A percentile compares a stretch with the other conserved stretches of the same genome.
Evolutionary conservation across 2,113 vertebrate species (phyloP).

Genomic region (Phycodurus eques): DNA sequence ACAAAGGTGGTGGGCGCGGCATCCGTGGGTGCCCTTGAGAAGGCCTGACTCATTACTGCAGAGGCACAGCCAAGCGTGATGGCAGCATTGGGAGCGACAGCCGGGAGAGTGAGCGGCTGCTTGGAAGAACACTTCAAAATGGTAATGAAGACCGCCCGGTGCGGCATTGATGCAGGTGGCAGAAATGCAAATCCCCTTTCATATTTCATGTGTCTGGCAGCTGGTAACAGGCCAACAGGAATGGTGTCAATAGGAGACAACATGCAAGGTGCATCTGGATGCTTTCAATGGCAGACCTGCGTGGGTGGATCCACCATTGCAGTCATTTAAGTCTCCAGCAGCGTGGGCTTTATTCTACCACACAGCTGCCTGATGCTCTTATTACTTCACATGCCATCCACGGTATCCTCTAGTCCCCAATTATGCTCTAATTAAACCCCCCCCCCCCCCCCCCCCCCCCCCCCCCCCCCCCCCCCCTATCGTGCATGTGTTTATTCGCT

Average conservation of each 20-base stretch:
- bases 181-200: slow-evolving; percentile 19
- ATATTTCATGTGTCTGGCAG: slow-evolving; percentile 14
- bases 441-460: slow-evolving; percentile 13
- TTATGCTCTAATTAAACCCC: slow-evolving; percentile 23
- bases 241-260: slow-evolving; percentile 2
- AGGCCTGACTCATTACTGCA: slow-evolving; percentile 72
- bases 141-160: slow-evolving; percentile 22
- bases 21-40: slow-evolving; percentile 72
- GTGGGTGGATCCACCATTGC: slow-evolving; percentile 27
- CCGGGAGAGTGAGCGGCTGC: slow-evolving; percentile 44
- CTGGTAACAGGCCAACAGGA: slow-evolving; percentile 12
- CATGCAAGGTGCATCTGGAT: slow-evolving; percentile 24
- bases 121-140: slow-evolving; percentile 43
- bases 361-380: slow-evolving; percentile 23
- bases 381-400: slow-evolving; percentile 5
- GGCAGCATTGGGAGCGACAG: slow-evolving; percentile 30
- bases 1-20: slow-evolving; percentile 57
- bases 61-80: slow-evolving; percentile 54
- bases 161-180: slow-evolving; percentile 8
- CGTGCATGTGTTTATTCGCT: slow-evolving; percentile 26
- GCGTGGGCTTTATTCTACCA: slow-evolving; percentile 23
- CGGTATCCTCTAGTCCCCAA: slow-evolving; percentile 23
- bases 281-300: slow-evolving; percentile 35
- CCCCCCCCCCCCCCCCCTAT: not conserved
- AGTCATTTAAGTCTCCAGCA: slow-evolving; percentile 36